Percentiles rank a stretch among this genome's conserved stretches.
phyloP scores from a whole-genome alignment of 2,888 invertebrate genomes.

The Seira ritae region DNA sequence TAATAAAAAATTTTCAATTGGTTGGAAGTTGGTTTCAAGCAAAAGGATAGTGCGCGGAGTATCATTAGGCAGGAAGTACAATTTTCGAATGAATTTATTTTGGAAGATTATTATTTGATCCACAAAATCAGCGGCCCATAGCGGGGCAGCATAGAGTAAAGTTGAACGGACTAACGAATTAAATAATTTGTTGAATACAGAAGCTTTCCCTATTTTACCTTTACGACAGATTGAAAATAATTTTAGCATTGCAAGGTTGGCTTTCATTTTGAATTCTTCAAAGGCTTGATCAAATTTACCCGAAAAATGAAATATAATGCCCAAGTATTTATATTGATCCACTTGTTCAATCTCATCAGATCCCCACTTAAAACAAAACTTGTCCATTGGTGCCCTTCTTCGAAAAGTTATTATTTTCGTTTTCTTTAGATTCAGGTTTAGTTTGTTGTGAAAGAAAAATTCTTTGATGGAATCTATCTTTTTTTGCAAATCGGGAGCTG shows the following conservation, averaged over 20 bases:
- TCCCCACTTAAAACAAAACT: neutral
- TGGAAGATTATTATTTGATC: neutral
- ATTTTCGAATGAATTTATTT: neutral
- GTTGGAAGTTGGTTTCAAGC: neutral
- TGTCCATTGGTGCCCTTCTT: neutral
- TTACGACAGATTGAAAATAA: neutral
- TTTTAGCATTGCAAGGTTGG: neutral
- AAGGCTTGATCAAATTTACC: neutral
- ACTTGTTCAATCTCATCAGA: neutral
- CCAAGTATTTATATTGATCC: constrained; percentile 26
- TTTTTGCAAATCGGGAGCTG: neutral
- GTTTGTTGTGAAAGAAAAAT: neutral
- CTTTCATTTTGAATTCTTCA: neutral
- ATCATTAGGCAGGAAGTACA: neutral
- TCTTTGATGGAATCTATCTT: neutral
- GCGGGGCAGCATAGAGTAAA: neutral
- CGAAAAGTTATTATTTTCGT: constrained; percentile 25
- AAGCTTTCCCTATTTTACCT: neutral
- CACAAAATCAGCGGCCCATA: neutral
- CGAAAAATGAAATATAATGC: neutral
- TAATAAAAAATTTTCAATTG: neutral
- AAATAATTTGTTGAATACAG: neutral
- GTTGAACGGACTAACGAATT: constrained; percentile 14
- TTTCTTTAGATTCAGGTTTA: constrained; percentile 15
- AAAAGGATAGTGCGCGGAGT: neutral